A percentile compares a stretch with the other conserved stretches of the same genome.
These are phyloP conservation scores for Atrichornis clamosus DNA, from an alignment of 2,113 vertebrate genomes.

Conservation along the genomic window DNA sequence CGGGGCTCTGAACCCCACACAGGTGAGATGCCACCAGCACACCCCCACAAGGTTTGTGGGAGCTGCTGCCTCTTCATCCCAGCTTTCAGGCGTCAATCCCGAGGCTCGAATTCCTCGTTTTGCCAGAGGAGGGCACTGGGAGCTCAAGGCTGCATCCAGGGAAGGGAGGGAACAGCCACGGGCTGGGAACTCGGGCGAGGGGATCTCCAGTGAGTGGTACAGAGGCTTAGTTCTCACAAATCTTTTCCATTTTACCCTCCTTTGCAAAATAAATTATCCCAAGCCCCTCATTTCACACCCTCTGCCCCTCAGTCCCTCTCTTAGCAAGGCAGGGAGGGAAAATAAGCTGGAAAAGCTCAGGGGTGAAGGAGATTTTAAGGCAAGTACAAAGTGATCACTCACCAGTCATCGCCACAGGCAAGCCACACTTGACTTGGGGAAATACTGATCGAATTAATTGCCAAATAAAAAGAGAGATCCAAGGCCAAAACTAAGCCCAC, in stretches of 20 bases:
- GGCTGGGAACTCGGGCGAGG: accelerated
- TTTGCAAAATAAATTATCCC: neutral
- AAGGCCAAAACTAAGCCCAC: neutral
- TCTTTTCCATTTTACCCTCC: neutral
- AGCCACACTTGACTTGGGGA: neutral
- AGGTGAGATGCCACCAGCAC: neutral
- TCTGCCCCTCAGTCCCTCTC: neutral
- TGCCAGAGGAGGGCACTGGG: constrained; percentile 18
- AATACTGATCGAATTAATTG: neutral
- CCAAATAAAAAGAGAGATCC: neutral
- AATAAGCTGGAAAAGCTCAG: neutral
- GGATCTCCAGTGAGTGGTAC: accelerated
- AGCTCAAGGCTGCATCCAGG: neutral
- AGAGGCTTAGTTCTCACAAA: neutral
- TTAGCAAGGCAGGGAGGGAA: neutral
- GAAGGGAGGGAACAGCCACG: accelerated
- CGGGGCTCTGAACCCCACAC: neutral
- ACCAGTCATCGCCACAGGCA: neutral
- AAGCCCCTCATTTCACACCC: neutral
- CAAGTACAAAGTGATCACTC: neutral
- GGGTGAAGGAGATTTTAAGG: neutral
- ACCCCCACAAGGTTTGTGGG: neutral
- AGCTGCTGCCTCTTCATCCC: neutral
- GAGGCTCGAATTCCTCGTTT: neutral
- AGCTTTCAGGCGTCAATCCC: neutral